These are phyloP conservation scores for Brachyopa scutellaris DNA, from an alignment of 2,888 invertebrate genomes.

Conservation along the genomic window DNA sequence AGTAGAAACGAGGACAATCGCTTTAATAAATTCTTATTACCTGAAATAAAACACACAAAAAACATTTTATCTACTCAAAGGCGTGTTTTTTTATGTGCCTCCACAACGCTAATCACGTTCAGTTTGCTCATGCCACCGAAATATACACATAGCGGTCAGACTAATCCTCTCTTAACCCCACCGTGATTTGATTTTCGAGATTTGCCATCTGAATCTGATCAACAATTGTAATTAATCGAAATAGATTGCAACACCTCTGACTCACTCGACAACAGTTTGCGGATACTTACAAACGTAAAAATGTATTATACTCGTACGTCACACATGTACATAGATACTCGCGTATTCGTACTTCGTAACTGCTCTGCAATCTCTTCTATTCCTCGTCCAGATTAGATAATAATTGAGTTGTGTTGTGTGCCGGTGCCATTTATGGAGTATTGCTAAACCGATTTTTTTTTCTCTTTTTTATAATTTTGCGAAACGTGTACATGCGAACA, in stretches of 20 bases:
- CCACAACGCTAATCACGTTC: neutral
- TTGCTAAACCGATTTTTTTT: constrained; percentile 38
- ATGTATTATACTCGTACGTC: no score
- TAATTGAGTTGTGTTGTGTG: constrained; percentile 24
- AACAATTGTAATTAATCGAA: constrained; percentile 5
- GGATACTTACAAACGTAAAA: no score
- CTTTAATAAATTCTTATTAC: constrained; percentile 6
- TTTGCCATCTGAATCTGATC: constrained; percentile 16
- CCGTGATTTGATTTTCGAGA: neutral
- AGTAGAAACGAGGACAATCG: neutral
- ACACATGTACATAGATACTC: constrained; percentile 11
- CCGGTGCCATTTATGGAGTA: constrained; percentile 30
- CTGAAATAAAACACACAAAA: neutral
- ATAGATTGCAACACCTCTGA: constrained; percentile 41
- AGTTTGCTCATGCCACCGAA: neutral
- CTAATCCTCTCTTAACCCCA: neutral
- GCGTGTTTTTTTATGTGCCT: neutral
- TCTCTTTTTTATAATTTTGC: constrained; percentile 14
- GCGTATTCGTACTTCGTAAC: constrained; percentile 22
- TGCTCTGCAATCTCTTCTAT: constrained; percentile 30
- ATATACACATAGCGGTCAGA: neutral
- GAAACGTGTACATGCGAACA: constrained; percentile 34
- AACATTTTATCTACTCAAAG: neutral
- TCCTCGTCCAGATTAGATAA: constrained; percentile 63
- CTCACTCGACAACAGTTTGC: constrained; percentile 22